phyloP scores from a whole-genome alignment of 2,888 invertebrate genomes.

The Autographa pulchrina region DNA sequence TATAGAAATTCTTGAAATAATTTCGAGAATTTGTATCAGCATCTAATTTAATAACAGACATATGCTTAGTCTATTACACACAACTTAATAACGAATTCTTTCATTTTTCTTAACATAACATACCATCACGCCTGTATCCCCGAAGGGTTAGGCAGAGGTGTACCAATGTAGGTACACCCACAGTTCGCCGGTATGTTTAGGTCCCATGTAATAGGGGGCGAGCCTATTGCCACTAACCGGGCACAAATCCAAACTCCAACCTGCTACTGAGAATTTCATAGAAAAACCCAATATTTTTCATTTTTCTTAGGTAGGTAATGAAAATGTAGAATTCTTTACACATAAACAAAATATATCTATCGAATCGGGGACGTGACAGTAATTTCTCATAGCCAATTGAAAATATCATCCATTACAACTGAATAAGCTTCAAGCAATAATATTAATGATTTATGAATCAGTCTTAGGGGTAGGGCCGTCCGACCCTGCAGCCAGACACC shows the following conservation, averaged over 20 bases:
- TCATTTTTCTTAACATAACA: no score
- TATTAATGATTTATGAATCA: slow-evolving; percentile 23
- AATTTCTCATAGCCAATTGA: neutral
- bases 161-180: no score
- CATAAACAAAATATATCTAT: no score
- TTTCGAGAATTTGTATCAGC: neutral
- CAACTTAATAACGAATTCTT: neutral
- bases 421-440: slow-evolving; percentile 26
- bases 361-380: neutral
- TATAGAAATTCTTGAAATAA: neutral
- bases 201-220: no score
- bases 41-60: neutral
- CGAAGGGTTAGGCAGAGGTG: no score
- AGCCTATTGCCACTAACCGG: no score
- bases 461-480: slow-evolving; percentile 42
- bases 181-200: no score
- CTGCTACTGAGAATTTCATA: no score
- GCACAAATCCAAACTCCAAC: no score
- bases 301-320: no score
- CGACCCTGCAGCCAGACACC: slow-evolving; percentile 40
- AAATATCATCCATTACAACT: neutral
- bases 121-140: no score
- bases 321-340: neutral
- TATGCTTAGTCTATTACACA: neutral
- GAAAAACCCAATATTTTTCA: no score